Base-by-base conservation (phyloP, 2,797 vertebrate species). In the Tinamus major region DNA sequence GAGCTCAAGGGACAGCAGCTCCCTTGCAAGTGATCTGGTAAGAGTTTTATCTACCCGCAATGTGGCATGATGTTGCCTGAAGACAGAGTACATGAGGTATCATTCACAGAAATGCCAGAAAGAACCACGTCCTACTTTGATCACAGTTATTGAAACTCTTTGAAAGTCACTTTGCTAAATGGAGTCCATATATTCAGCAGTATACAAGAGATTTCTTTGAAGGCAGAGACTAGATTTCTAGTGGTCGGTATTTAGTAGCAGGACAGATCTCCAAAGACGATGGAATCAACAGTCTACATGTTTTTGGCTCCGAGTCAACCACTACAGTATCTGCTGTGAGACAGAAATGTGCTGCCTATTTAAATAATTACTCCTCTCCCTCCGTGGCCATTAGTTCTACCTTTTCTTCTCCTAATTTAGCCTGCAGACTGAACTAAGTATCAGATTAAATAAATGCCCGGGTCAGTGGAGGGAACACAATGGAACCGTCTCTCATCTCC, bases 1-100 rank as follows among this genome's bases (percentile, higher is more conserved):
- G 89, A 95, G 95, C 87, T 56, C 84, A 89, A 94, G 91, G 92
- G 85, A 95, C 76, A 85, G 85, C 95, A 93, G 91, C 63, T 96
- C 91, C 89, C 87, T 82, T 67, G 79, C 89, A 95, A 44, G 84
- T 56, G 51, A 93, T 82, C 93, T 92, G 67, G 82, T 92, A 94
- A 87, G 67, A 79, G 84, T 41, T 81, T 33, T 87, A 65, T 79
- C 75, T 26, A 41, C 86, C 71, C n/a, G 2, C 92, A 72, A 0
- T 6, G 46, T 79, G 92, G 58, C 92, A 72, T 1, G 92, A 68
- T 41, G 69, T 27, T 91, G 88, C 80, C 86, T 93, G 48, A 90
- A 89, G 93, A 91, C 27, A 85, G 69, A 94, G 76, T 17, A 83
- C 76, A 68, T 0, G 9, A 87, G 90, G 61, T 10, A 4, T 84